phyloP scores from a whole-genome alignment of 2,888 invertebrate species.

The Apoda limacodes region DNA sequence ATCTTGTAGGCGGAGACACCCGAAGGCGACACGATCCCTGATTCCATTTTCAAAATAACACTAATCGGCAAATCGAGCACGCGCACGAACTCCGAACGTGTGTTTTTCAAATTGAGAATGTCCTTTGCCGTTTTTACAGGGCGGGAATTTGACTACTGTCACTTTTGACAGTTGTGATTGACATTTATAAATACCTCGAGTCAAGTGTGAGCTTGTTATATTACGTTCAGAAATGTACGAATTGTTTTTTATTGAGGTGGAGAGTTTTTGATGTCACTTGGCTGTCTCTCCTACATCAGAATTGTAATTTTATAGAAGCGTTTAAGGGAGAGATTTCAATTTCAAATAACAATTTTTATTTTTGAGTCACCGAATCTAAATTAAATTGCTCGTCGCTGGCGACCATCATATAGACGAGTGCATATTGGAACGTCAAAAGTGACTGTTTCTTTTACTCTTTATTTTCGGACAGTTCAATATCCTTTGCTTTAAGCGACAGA shows the following conservation, averaged over 20 bases:
- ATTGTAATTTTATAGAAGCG: conserved; percentile 11
- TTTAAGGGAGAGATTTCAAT: no score
- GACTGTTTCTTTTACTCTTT: conserved; percentile 61
- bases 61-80: conserved; percentile 66
- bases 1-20: conserved; percentile 65
- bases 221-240: conserved; percentile 37
- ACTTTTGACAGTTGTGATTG: conserved; percentile 64
- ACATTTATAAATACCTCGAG: conserved; percentile 60
- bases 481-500: conserved; percentile 53
- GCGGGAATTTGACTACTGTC: conserved; percentile 65
- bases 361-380: no score
- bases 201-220: conserved; percentile 57
- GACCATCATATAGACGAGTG: conserved; percentile 59
- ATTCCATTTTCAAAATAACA: conserved; percentile 66
- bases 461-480: conserved; percentile 61
- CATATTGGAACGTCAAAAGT: conserved; percentile 66
- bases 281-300: conserved; percentile 11
- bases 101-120: conserved; percentile 64
- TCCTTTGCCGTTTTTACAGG: conserved; percentile 58
- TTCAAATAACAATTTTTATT: no score
- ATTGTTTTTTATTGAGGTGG: conserved; percentile 46
- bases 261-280: conserved; percentile 38
- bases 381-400: no score
- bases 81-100: conserved; percentile 59
- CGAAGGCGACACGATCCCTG: conserved; percentile 65